Evolutionary conservation across 2,888 invertebrate species (phyloP), one percentile per base, ranked within the genome.

Genomic region (Alentia gelatinosa): DNA sequence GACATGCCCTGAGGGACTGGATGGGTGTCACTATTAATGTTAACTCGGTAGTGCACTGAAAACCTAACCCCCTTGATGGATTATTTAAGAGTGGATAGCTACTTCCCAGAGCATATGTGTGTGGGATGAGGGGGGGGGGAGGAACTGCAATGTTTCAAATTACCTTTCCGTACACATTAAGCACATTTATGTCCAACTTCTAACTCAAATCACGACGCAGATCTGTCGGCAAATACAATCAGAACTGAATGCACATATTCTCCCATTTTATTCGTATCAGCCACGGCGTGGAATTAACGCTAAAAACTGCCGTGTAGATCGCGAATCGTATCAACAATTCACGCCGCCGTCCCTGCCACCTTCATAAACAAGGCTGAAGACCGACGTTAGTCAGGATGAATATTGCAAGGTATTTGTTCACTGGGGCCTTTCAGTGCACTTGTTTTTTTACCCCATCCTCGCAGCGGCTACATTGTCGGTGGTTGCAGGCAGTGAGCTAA

Each of bases 361-460:
- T 68, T 30, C 68, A 68, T 68, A 68, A 68, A 68, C 68, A 68
- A 68, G n/a, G 26, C 30, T 30, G 68, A 68, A 68, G 68, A 3
- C 30, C 30, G 33, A 30, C 33, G 68, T 30, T 68, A 30, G 68
- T 3, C 30, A 47, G 68, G 40, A 39, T 83, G 83, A 83, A 83
- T 83, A 83, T 83, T 83, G 83, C 83, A 83, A 35, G 83, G 23
- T 83, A 83, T 83, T 83, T 83, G 83, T 83, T 37, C 40, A 40
- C 35, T 40, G 26, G 37, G 83, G 83, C 39, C 83, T 83, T 83
- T 83, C 83, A 83, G 83, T 83, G 83, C 83, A 83, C 37, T 83
- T 35, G 35, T 26, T 35, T 83, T 83, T 83, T 83, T n/a, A 37
- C 23, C 30, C 56, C n/a, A 56, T n/a, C n/a, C 5, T 56, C 23